Percentiles rank a stretch among this genome's conserved stretches.
phyloP scores from a whole-genome alignment of 2,888 invertebrate genomes.

The Lasioglossum morio region DNA sequence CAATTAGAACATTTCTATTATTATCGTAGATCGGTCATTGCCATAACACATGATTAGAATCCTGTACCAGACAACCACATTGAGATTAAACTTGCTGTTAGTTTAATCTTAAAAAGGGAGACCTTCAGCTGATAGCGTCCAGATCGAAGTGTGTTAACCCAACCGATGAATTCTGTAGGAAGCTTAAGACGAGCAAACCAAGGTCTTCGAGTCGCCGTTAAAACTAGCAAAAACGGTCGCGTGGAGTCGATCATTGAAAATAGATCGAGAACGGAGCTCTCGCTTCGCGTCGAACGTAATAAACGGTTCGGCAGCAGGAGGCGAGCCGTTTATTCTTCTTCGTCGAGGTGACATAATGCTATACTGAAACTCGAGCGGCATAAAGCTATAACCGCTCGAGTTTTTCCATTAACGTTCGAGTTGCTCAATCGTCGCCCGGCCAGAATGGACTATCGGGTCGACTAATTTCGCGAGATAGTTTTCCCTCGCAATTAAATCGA shows the following conservation, averaged over 20 bases:
- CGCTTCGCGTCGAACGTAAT: background rate
- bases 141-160: too few species aligned
- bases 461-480: constrained; percentile 26
- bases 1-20: too few species aligned
- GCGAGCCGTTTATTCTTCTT: background rate
- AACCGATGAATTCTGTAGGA: too few species aligned
- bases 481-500: constrained; percentile 28
- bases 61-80: too few species aligned
- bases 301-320: background rate
- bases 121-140: too few species aligned
- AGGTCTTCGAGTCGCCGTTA: background rate
- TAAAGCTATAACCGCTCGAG: background rate
- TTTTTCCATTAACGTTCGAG: constrained; percentile 9
- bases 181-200: too few species aligned
- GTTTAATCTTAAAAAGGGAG: too few species aligned
- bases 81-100: too few species aligned
- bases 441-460: background rate
- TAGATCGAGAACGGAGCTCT: background rate
- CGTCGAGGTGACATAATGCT: background rate
- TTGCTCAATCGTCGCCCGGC: background rate
- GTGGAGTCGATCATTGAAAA: background rate
- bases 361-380: background rate
- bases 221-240: background rate
- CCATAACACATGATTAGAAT: too few species aligned
- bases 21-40: too few species aligned